Evolutionary conservation across 2,888 invertebrate genomes (phyloP).

Genomic region (Villa cingulata): DNA sequence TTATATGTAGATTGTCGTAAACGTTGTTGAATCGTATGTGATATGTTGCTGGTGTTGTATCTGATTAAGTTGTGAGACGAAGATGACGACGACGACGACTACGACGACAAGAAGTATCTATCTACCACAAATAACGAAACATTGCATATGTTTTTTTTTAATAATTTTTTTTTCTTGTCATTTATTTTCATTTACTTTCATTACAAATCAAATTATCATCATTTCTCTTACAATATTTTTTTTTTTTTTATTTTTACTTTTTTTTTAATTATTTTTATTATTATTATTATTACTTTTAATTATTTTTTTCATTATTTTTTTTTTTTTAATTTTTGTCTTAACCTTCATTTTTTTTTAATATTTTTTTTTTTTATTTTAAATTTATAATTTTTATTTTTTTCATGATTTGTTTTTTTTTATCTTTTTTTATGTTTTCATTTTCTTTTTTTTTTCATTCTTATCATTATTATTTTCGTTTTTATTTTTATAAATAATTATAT

Average conservation of each 20-base stretch:
- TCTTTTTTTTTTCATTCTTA: slow-evolving; percentile 5
- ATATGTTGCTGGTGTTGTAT: too few species aligned
- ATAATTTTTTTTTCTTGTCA: neutral
- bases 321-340: slow-evolving; percentile 10
- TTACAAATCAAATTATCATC: neutral
- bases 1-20: too few species aligned
- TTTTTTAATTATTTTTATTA: slow-evolving; percentile 17
- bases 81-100: too few species aligned
- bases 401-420: too few species aligned
- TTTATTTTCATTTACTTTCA: neutral
- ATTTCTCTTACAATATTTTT: slow-evolving; percentile 6
- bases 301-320: slow-evolving; percentile 11
- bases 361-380: slow-evolving; percentile 12
- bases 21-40: too few species aligned
- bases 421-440: neutral
- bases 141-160: too few species aligned
- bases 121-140: too few species aligned
- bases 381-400: slow-evolving; percentile 17
- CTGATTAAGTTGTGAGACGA: too few species aligned
- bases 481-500: neutral
- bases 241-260: slow-evolving; percentile 17
- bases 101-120: too few species aligned
- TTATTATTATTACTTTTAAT: slow-evolving; percentile 13
- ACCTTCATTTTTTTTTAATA: slow-evolving; percentile 11
- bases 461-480: slow-evolving; percentile 2